phyloP scores from a whole-genome alignment of 1,140 invertebrate species.

The Drosophila tropicalis region DNA sequence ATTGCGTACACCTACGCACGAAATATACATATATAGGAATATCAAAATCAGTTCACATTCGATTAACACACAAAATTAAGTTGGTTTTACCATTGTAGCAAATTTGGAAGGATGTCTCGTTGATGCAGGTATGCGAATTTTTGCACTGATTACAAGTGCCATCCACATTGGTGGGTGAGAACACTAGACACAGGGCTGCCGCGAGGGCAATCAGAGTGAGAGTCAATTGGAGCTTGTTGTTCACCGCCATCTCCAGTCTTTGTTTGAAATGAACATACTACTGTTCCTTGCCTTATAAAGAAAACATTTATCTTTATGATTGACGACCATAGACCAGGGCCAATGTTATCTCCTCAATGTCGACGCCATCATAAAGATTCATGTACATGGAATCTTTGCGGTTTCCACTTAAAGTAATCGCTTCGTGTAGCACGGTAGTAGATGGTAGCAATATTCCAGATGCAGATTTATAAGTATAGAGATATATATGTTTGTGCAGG shows the following conservation, averaged over 20 bases:
- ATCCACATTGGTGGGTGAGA: slow-evolving; percentile 21
- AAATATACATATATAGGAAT: no score
- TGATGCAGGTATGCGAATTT: slow-evolving; percentile 48
- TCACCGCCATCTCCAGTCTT: slow-evolving; percentile 47
- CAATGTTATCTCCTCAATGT: slow-evolving; percentile 62
- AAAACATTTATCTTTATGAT: slow-evolving; percentile 55
- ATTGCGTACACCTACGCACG: slow-evolving; percentile 26
- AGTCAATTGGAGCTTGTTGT: slow-evolving; percentile 19
- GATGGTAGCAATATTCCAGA: slow-evolving; percentile 13
- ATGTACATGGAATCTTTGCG: not conserved
- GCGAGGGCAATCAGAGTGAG: slow-evolving; percentile 29
- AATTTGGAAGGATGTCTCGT: slow-evolving; percentile 43
- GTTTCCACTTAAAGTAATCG: slow-evolving; percentile 44
- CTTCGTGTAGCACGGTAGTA: slow-evolving; percentile 21
- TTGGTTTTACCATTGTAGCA: slow-evolving; percentile 54
- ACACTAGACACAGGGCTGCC: slow-evolving; percentile 6
- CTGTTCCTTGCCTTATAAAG: slow-evolving; percentile 57
- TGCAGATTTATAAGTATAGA: slow-evolving; percentile 11
- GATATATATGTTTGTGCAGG: slow-evolving; percentile 4
- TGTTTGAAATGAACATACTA: slow-evolving; percentile 37
- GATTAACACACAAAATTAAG: no score
- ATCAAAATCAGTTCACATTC: no score
- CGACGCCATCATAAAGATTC: slow-evolving; percentile 43
- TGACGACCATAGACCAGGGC: not conserved
- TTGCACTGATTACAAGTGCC: slow-evolving; percentile 54